Evolutionary conservation across 2,113 vertebrate species (phyloP).

Genomic region (Callionymus lyra): DNA sequence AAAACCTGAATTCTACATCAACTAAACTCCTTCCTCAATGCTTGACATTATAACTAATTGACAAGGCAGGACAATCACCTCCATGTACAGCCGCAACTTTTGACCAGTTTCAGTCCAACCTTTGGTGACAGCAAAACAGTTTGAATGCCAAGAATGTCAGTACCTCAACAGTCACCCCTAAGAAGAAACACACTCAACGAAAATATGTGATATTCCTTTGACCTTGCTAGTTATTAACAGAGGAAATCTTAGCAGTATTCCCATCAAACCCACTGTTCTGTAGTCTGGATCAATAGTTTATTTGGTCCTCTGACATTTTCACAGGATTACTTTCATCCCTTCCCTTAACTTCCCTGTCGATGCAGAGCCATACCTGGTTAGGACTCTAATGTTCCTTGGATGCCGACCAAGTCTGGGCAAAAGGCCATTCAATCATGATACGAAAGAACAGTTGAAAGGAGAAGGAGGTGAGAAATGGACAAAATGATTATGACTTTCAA

Average conservation of each 20-base stretch:
- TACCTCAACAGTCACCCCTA: too few species aligned
- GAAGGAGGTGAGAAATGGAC: conserved; percentile 14
- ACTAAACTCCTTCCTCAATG: too few species aligned
- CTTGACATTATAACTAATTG: too few species aligned
- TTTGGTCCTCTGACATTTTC: conserved; percentile 29
- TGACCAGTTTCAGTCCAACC: too few species aligned
- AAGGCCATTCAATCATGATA: conserved; percentile 47
- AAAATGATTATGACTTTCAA: conserved; percentile 36
- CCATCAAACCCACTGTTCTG: conserved; percentile 1
- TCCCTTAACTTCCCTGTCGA: conserved; percentile 24
- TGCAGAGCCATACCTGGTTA: conserved; percentile 8
- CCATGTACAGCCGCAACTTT: too few species aligned
- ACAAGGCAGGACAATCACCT: too few species aligned
- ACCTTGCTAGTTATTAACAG: conserved; percentile 16
- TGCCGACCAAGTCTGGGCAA: conserved; percentile 16
- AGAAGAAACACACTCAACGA: background rate
- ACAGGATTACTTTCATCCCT: conserved; percentile 27
- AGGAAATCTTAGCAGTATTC: conserved; percentile 1
- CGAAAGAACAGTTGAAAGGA: conserved; percentile 30
- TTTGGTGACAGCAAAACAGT: too few species aligned
- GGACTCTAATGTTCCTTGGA: conserved; percentile 14
- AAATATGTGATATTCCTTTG: conserved; percentile 4
- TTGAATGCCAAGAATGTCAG: too few species aligned
- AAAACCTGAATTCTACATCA: too few species aligned
- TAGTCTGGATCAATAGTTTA: conserved; percentile 20